These are phyloP conservation scores for Fistularia tabacaria DNA, from an alignment of 2,797 vertebrate genomes.

Conservation along the genomic window DNA sequence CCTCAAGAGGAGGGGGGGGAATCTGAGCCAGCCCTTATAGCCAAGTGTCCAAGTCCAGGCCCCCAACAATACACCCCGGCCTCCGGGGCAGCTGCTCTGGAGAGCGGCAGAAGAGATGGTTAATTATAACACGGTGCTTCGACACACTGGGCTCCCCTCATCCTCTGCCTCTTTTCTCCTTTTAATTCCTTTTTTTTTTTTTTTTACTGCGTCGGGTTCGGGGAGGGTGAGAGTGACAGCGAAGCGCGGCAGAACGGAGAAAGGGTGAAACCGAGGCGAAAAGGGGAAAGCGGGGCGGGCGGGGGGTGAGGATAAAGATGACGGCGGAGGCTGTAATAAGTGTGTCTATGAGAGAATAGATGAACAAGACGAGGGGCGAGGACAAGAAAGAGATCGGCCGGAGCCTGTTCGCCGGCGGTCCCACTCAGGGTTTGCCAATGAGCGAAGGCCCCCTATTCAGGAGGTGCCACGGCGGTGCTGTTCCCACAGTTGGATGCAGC, in stretches of 20 bases:
- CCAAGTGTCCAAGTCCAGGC: conserved; percentile 28
- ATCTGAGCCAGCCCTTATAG: conserved; percentile 27
- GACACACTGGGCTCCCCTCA: conserved; percentile 20
- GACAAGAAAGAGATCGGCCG: conserved; percentile 26
- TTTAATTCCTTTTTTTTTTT: conserved; percentile 22
- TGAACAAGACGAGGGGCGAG: conserved; percentile 32
- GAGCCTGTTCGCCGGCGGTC: conserved; percentile 51
- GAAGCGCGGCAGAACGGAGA: conserved; percentile 1
- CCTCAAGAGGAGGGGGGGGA: conserved; percentile 10
- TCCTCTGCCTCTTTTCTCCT: conserved; percentile 20
- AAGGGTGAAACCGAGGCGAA: conserved; percentile 9
- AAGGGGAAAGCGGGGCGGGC: not conserved
- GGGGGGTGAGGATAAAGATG: conserved; percentile 1
- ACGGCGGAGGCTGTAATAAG: conserved; percentile 13
- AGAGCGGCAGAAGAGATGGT: conserved; percentile 49
- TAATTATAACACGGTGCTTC: conserved; percentile 50
- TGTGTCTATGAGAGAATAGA: conserved; percentile 32
- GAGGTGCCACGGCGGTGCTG: conserved; percentile 50
- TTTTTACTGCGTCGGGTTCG: too few relatives aligned
- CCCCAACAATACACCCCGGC: conserved; percentile 39
- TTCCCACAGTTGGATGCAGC: conserved; percentile 72
- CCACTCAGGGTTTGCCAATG: conserved; percentile 42
- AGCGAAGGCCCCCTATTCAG: conserved; percentile 70
- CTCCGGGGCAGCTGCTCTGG: conserved; percentile 28
- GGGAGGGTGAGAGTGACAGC: conserved; percentile 13